These are phyloP conservation scores for Eospalax fontanierii DNA, from an alignment of 2,797 vertebrate species.

Conservation along the genomic window DNA sequence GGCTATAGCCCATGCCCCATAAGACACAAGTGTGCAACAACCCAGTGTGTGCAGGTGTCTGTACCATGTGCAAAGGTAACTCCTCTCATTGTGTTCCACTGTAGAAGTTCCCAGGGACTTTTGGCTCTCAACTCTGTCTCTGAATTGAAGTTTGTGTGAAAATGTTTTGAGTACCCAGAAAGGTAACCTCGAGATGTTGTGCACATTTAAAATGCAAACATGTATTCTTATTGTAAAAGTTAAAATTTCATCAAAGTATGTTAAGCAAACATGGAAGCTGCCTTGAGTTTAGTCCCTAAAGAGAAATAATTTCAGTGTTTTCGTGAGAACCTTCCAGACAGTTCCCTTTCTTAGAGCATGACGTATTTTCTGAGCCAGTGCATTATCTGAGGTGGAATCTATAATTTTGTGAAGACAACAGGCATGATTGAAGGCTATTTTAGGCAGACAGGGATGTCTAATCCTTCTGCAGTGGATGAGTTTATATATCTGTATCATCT, in stretches of 20 bases:
- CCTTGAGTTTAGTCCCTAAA: background rate
- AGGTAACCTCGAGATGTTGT: background rate
- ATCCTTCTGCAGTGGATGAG: background rate
- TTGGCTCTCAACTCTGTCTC: background rate
- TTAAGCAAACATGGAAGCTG: background rate
- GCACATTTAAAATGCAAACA: slow-evolving; percentile 7
- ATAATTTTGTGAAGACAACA: background rate
- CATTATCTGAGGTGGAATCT: background rate
- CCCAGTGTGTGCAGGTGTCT: background rate
- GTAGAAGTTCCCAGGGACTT: background rate
- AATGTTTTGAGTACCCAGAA: slow-evolving; percentile 21
- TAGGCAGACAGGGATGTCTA: background rate
- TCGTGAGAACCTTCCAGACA: background rate
- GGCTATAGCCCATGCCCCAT: background rate
- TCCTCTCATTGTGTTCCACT: background rate
- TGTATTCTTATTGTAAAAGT: slow-evolving; percentile 8
- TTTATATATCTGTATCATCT: background rate
- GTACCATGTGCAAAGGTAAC: background rate
- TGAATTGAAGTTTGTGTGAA: slow-evolving; percentile 6
- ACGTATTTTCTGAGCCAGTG: background rate
- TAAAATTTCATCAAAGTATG: background rate
- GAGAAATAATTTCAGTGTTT: background rate
- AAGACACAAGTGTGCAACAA: background rate
- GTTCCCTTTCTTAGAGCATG: background rate
- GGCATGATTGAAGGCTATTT: background rate